Conservation (phyloP, 2,113 vertebrate species). For the Calidris pygmaea region DNA sequence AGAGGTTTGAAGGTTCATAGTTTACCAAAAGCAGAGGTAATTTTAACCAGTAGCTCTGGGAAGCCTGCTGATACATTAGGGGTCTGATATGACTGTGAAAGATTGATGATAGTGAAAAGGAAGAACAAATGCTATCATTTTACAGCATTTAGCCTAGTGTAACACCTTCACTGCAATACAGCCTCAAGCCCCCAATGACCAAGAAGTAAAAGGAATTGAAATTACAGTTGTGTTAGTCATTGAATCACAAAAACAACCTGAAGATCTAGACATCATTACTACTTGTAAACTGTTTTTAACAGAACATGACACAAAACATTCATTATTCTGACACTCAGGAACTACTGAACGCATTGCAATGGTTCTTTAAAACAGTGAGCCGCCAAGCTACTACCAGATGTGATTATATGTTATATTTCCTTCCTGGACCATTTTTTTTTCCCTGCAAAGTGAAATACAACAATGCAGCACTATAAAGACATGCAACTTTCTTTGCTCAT, state of each 20-base stretch:
- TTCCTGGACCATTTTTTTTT: not conserved
- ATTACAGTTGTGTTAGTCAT: not conserved
- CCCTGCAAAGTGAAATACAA: not conserved
- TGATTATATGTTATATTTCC: not conserved
- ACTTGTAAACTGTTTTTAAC: not conserved
- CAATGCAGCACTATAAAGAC: not conserved
- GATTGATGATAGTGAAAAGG: constrained; percentile 72
- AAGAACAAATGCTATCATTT: constrained; percentile 75
- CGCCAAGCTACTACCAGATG: not conserved
- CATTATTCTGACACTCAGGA: not conserved
- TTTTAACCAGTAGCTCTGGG: constrained; percentile 73
- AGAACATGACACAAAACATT: not conserved
- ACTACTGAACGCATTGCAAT: not conserved
- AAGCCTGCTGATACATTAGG: constrained; percentile 69
- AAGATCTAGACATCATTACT: not conserved
- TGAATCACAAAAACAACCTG: not conserved
- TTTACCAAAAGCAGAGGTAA: constrained; percentile 74
- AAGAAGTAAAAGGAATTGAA: constrained; percentile 13
- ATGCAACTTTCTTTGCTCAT: not conserved
- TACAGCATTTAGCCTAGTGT: constrained; percentile 71
- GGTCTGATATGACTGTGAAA: constrained; percentile 67
- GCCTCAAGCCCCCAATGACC: not conserved
- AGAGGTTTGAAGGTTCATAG: constrained; percentile 64
- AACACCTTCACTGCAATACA: constrained; percentile 63
- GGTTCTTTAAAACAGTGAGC: not conserved